Percentiles rank a stretch among this genome's conserved stretches.
Evolutionary conservation across 2,888 invertebrate species (phyloP).

Genomic region (Conops quadrifasciatus): DNA sequence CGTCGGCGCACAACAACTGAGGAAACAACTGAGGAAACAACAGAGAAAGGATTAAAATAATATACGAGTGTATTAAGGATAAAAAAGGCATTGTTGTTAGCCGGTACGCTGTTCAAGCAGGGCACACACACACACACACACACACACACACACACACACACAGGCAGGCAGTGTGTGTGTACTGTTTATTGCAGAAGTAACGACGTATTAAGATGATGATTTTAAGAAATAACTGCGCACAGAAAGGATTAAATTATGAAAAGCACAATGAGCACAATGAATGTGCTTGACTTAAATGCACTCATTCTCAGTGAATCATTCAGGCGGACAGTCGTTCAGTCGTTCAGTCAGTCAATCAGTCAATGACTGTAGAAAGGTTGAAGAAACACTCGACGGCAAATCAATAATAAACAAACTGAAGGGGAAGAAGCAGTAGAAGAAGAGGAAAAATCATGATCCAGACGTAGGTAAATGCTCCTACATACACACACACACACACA

Average conservation of each 20-base stretch:
- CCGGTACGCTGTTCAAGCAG: background rate
- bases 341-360: background rate
- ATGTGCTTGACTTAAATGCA: constrained; percentile 13
- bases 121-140: background rate
- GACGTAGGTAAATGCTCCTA: too few species aligned
- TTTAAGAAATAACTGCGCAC: constrained; percentile 29
- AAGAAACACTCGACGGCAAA: constrained; percentile 10
- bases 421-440: too few species aligned
- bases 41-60: constrained; percentile 33
- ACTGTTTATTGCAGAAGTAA: background rate
- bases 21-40: too few species aligned
- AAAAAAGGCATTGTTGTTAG: constrained; percentile 14
- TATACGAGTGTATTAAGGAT: constrained; percentile 29
- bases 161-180: background rate
- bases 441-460: too few species aligned
- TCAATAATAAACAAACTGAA: constrained; percentile 2
- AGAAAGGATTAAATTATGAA: constrained; percentile 31
- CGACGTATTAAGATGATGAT: constrained; percentile 21
- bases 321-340: background rate
- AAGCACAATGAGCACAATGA: background rate
- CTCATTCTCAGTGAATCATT: background rate
- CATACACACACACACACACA: background rate
- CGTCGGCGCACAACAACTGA: background rate
- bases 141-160: background rate
- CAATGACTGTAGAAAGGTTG: background rate